These are phyloP conservation scores for Nemoura dubitans DNA, from an alignment of 2,888 invertebrate genomes.

Conservation along the genomic window DNA sequence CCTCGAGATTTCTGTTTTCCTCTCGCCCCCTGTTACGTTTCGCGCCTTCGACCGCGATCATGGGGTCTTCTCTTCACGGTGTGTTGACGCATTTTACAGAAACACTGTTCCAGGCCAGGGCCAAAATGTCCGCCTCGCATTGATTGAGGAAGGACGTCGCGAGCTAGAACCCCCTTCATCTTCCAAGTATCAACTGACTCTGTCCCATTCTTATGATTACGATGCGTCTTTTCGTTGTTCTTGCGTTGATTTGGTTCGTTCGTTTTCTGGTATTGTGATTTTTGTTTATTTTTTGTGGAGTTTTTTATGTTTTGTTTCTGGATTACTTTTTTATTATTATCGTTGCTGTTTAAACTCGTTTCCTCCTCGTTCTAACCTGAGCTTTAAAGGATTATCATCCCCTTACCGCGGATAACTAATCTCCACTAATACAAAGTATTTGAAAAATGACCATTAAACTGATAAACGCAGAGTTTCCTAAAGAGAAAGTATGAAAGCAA, in stretches of 20 bases:
- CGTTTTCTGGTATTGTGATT: conserved; percentile 38
- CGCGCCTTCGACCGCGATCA: conserved; percentile 38
- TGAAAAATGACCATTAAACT: conserved; percentile 34
- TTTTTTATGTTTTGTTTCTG: conserved; percentile 46
- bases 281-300: conserved; percentile 36
- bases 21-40: conserved; percentile 10
- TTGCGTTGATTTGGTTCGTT: conserved; percentile 56
- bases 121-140: conserved; percentile 28
- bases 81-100: background rate
- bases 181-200: conserved; percentile 68
- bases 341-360: conserved; percentile 57
- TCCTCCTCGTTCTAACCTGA: conserved; percentile 59
- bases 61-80: conserved; percentile 17
- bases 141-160: conserved; percentile 28
- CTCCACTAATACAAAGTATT: conserved; percentile 38
- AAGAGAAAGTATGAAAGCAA: conserved; percentile 42
- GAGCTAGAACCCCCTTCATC: conserved; percentile 58
- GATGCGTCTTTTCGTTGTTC: conserved; percentile 47
- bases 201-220: conserved; percentile 61
- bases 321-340: conserved; percentile 48
- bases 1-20: background rate
- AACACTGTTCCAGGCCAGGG: conserved; percentile 44
- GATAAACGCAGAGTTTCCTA: conserved; percentile 41
- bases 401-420: conserved; percentile 42
- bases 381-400: conserved; percentile 46